These are phyloP conservation scores for Halictus quadricinctus DNA, from an alignment of 2,888 invertebrate genomes.

Conservation along the genomic window DNA sequence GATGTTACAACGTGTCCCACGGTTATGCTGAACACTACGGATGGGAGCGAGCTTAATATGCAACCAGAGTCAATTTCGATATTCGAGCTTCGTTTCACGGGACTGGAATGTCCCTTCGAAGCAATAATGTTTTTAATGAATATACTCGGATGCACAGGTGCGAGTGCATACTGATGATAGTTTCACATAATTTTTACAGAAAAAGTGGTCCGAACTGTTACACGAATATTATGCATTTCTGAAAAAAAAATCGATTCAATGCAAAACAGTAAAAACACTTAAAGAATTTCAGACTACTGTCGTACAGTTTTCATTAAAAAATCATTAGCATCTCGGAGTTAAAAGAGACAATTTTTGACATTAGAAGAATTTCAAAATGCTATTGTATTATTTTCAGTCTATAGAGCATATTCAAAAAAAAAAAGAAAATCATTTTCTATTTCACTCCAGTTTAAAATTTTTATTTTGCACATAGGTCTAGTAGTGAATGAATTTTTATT, in stretches of 20 bases:
- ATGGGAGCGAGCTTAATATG: background rate
- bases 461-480: too few relatives aligned
- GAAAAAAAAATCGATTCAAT: too few relatives aligned
- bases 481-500: too few relatives aligned
- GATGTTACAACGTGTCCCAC: conserved; percentile 51
- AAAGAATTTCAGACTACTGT: background rate
- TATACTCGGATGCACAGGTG: background rate
- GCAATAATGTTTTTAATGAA: conserved; percentile 2
- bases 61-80: background rate
- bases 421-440: too few relatives aligned
- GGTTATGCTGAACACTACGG: conserved; percentile 33
- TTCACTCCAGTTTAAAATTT: too few relatives aligned
- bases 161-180: background rate
- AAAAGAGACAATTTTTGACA: too few relatives aligned
- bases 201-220: background rate
- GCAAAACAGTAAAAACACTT: background rate
- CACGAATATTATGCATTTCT: background rate
- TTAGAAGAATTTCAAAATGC: too few relatives aligned
- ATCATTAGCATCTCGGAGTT: too few relatives aligned
- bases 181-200: background rate
- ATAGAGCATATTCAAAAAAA: too few relatives aligned
- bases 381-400: too few relatives aligned
- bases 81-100: background rate
- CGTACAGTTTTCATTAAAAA: background rate
- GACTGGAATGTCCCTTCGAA: background rate